Percentiles rank a stretch among this genome's conserved stretches.
Evolutionary conservation across 2,113 vertebrate genomes (phyloP).

Genomic region (Muntiacus muntjak): DNA sequence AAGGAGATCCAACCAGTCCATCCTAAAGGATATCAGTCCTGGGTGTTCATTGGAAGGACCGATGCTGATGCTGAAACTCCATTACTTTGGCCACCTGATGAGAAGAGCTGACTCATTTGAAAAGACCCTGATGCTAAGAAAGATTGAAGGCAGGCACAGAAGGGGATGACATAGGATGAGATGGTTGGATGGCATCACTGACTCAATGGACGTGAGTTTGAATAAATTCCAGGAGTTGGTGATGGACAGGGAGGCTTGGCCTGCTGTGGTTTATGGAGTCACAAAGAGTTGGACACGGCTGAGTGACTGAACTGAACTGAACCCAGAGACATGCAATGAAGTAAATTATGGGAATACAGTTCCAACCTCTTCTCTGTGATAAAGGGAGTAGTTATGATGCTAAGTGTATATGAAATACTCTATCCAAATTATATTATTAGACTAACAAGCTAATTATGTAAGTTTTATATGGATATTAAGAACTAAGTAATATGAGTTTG

Average conservation of each 20-base stretch:
- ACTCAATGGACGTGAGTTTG: neutral
- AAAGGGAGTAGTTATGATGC: neutral
- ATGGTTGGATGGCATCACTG: neutral
- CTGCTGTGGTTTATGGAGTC: neutral
- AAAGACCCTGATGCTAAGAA: neutral
- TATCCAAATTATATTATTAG: neutral
- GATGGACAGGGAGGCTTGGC: neutral
- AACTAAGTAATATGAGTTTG: neutral
- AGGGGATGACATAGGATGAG: neutral
- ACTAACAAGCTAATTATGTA: neutral
- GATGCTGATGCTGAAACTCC: neutral
- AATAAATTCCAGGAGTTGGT: neutral
- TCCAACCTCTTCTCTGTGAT: neutral
- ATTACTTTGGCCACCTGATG: neutral
- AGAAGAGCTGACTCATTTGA: neutral
- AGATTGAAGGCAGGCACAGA: neutral
- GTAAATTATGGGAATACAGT: neutral
- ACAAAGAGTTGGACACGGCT: neutral
- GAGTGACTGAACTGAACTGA: fast-evolving
- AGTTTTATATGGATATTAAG: neutral
- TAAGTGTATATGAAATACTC: neutral
- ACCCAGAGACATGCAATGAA: neutral
- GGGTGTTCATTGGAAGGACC: neutral
- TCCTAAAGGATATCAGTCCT: neutral
- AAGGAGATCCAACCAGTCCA: neutral